Evolutionary conservation across 2,113 vertebrate genomes (phyloP).

Genomic region (Semicossyphus pulcher): DNA sequence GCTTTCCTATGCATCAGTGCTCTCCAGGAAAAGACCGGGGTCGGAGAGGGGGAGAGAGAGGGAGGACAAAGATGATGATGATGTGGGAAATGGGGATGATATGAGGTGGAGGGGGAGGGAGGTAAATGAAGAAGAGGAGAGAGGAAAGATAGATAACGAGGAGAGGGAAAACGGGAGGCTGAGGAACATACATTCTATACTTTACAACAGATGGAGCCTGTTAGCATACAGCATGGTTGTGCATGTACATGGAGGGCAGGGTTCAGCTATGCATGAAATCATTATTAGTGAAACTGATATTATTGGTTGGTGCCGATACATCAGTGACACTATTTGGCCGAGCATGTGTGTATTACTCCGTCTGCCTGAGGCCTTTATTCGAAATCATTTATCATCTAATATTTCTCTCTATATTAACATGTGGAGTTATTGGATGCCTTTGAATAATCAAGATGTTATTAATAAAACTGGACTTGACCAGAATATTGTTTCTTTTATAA

Average conservation of each 20-base stretch:
- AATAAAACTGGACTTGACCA: neutral
- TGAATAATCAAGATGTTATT: too few relatives aligned
- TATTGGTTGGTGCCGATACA: neutral
- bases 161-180: neutral
- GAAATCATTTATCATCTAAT: too few relatives aligned
- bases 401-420: too few relatives aligned
- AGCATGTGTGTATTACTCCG: too few relatives aligned
- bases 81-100: conserved; percentile 48
- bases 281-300: neutral
- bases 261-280: conserved; percentile 8
- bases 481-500: neutral
- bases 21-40: conserved; percentile 65
- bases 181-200: conserved; percentile 29
- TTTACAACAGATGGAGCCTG: conserved; percentile 59
- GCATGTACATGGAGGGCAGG: conserved; percentile 11
- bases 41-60: conserved; percentile 2
- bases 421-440: too few relatives aligned
- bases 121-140: neutral
- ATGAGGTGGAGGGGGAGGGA: conserved; percentile 18
- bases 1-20: conserved; percentile 69
- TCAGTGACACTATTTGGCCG: neutral
- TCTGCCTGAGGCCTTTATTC: too few relatives aligned
- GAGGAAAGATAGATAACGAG: neutral
- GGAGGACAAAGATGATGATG: conserved; percentile 64
- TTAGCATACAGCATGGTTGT: conserved; percentile 38